phyloP scores from a whole-genome alignment of 2,113 vertebrate genomes.

The Cryptoleucopteryx plumbea region DNA sequence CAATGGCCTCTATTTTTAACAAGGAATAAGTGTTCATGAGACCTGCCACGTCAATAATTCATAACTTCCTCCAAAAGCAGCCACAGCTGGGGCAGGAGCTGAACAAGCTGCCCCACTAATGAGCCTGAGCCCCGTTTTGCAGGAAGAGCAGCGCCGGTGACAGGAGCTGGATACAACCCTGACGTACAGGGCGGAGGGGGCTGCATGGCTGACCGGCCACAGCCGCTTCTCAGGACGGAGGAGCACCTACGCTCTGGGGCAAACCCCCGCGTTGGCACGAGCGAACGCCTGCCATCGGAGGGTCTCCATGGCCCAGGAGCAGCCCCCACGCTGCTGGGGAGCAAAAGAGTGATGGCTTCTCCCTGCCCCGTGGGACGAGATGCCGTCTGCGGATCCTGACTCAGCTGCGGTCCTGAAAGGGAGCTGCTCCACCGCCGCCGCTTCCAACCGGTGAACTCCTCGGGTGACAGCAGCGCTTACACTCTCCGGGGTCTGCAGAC shows the following conservation, averaged over 20 bases:
- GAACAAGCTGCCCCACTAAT: neutral
- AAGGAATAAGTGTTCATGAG: neutral
- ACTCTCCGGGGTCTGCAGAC: too few species aligned
- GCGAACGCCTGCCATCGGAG: accelerated
- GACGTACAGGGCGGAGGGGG: accelerated
- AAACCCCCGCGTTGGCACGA: neutral
- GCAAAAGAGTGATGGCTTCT: neutral
- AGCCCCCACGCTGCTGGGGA: neutral
- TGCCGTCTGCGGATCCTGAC: too few species aligned
- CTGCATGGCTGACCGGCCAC: neutral
- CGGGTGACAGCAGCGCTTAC: neutral
- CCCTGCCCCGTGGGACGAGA: neutral
- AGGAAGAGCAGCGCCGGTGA: neutral
- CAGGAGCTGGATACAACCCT: neutral
- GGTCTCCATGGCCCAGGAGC: neutral
- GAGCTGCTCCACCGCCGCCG: accelerated
- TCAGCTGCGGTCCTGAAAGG: neutral
- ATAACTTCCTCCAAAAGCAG: neutral
- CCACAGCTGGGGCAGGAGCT: neutral
- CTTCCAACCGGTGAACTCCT: accelerated
- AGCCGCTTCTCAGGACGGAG: neutral
- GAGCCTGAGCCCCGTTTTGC: neutral
- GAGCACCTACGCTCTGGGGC: neutral
- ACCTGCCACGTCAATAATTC: neutral
- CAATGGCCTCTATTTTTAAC: neutral